A percentile compares a stretch with the other conserved stretches of the same genome.
Conservation (phyloP, 1,140 invertebrate species). For the Campoletis sonorensis region DNA sequence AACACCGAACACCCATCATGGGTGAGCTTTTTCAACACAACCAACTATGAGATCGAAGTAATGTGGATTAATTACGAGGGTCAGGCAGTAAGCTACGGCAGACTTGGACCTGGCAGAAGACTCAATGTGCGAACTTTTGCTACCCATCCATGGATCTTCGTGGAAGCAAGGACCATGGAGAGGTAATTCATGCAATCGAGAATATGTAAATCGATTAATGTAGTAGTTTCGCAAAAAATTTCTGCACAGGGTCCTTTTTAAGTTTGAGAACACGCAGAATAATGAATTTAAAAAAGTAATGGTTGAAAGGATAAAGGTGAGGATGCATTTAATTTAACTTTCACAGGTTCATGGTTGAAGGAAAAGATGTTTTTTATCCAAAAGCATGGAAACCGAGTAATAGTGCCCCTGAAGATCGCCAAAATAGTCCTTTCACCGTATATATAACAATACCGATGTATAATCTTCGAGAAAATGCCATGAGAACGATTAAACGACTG, state of each 20-base stretch:
- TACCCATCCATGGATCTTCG: constrained; percentile 85
- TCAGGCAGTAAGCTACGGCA: constrained; percentile 77
- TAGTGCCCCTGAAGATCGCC: constrained; percentile 47
- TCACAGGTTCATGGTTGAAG: constrained; percentile 64
- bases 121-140: constrained; percentile 84
- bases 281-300: too few relatives aligned
- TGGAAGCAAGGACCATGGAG: constrained; percentile 80
- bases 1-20: constrained; percentile 77
- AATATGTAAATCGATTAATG: constrained; percentile 11
- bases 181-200: constrained; percentile 63
- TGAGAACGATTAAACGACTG: constrained; percentile 63
- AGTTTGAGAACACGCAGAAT: too few relatives aligned
- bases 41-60: constrained; percentile 79
- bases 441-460: constrained; percentile 69
- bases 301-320: not conserved
- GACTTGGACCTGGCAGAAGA: constrained; percentile 74
- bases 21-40: constrained; percentile 84
- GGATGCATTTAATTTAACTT: constrained; percentile 24
- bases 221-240: too few relatives aligned
- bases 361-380: constrained; percentile 71
- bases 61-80: constrained; percentile 88
- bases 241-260: too few relatives aligned
- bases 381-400: constrained; percentile 52
- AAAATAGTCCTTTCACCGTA: constrained; percentile 56
- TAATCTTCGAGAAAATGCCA: constrained; percentile 66